Conservation (phyloP, 2,797 vertebrate species). For the Adrianichthys oophorus region DNA sequence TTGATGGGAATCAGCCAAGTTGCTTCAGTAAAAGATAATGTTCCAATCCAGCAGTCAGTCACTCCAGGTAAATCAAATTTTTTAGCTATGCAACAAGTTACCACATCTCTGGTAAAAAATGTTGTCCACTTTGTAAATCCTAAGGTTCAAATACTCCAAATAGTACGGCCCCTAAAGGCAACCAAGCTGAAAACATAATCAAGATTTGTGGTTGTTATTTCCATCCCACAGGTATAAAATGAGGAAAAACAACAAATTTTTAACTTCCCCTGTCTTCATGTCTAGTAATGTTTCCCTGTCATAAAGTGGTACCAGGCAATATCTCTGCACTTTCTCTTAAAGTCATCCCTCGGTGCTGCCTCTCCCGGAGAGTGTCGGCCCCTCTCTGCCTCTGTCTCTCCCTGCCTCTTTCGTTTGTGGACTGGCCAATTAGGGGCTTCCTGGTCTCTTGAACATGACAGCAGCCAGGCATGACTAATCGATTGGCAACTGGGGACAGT, state of each 20-base stretch:
- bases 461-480: slow-evolving; percentile 87
- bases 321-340: slow-evolving; percentile 31
- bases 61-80: slow-evolving; percentile 13
- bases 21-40: slow-evolving; percentile 16
- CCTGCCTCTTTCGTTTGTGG: slow-evolving; percentile 52
- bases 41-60: slow-evolving; percentile 27
- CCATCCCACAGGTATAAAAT: slow-evolving; percentile 9
- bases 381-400: slow-evolving; percentile 41
- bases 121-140: slow-evolving; percentile 1
- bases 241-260: slow-evolving; percentile 1
- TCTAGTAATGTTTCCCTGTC: slow-evolving; percentile 17
- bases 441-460: slow-evolving; percentile 81
- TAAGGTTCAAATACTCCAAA: slow-evolving; percentile 17
- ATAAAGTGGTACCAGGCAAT: slow-evolving; percentile 16
- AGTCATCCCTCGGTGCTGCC: slow-evolving; percentile 53
- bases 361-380: slow-evolving; percentile 43
- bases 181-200: neutral
- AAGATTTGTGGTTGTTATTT: slow-evolving; percentile 7
- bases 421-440: slow-evolving; percentile 83
- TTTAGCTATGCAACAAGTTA: slow-evolving; percentile 7
- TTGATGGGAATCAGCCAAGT: slow-evolving; percentile 3
- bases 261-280: slow-evolving; percentile 9
- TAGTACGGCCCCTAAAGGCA: slow-evolving; percentile 6
- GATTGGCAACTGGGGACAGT: slow-evolving; percentile 71
- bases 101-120: slow-evolving; percentile 4